Base-by-base conservation (phyloP, 2,888 invertebrate species). In the Eledona agricola region DNA sequence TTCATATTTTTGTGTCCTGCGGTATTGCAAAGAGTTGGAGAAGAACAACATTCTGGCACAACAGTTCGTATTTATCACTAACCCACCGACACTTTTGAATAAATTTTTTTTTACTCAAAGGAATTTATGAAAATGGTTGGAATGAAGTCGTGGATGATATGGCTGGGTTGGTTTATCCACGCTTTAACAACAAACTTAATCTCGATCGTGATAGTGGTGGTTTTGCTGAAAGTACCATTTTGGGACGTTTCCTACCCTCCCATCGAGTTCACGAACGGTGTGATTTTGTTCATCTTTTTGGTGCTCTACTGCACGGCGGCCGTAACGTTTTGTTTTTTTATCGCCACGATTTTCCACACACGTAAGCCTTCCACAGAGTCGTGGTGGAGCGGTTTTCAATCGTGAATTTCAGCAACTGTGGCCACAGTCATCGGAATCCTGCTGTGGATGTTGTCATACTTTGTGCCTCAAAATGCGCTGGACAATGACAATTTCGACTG, bases 81-180 rank as follows among this genome's bases (percentile, higher is more conserved):
- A n/a, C n/a, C n/a, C n/a, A n/a, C n/a, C n/a, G n/a, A n/a, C n/a
- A n/a, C n/a, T n/a, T n/a, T n/a, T n/a, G n/a, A n/a, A n/a, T 31
- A 9, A 37, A n/a, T 6, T 17, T 23, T 11, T 10, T 12, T 5
- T 32, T 29, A 13, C 1, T 12, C 13, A 3, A 29, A 93, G 88
- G 93, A 94, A 80, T 86, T 91, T 0, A 89, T 94, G 90, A 93
- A 92, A 79, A 90, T 94, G 77, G 93, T 93, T 88, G 95, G 95
- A 1, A 77, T 95, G 15, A 82, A 85, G 19, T 87, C 87, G 38
- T 91, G 89, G 87, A 76, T 93, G 58, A 88, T 93, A 66, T 94
- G 94, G 93, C 72, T 82, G 0, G 90, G 92, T 1, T 93, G 93
- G 91, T 93, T 91, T 73, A 78, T 86, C 26, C 90, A 91, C 70